A percentile compares a stretch with the other conserved stretches of the same genome.
phyloP scores from a whole-genome alignment of 2,113 vertebrate species.

The Hyperoodon ampullatus region DNA sequence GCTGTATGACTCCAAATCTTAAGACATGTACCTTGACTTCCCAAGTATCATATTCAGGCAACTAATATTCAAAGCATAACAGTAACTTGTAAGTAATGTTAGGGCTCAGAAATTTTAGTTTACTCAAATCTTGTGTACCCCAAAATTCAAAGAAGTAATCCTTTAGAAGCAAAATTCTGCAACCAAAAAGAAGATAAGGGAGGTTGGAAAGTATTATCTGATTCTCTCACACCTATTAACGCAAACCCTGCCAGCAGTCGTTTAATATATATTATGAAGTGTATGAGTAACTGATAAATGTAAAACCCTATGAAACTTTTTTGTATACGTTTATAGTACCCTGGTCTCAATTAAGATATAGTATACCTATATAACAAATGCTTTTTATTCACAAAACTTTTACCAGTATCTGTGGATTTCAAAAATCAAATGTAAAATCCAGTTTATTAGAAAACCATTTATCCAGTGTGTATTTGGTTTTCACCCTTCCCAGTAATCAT shows the following conservation, averaged over 20 bases:
- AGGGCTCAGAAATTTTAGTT: neutral
- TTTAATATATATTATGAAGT: neutral
- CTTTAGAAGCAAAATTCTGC: neutral
- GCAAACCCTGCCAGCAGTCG: neutral
- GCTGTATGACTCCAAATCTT: neutral
- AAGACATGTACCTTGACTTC: neutral
- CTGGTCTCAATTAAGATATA: neutral
- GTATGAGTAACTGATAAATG: neutral
- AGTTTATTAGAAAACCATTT: neutral
- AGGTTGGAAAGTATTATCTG: neutral
- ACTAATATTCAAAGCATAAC: neutral
- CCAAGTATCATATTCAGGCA: neutral
- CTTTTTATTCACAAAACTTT: neutral
- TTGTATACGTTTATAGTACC: neutral
- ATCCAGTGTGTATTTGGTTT: neutral
- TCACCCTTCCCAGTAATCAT: neutral
- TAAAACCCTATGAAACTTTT: neutral
- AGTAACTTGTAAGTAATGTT: neutral
- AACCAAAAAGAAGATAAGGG: neutral
- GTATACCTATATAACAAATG: neutral
- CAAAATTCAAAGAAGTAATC: neutral
- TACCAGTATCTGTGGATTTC: neutral
- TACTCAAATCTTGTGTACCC: neutral
- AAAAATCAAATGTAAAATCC: neutral
- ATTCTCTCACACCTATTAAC: neutral